phyloP scores from a whole-genome alignment of 2,888 invertebrate species.

The Salticus scenicus region DNA sequence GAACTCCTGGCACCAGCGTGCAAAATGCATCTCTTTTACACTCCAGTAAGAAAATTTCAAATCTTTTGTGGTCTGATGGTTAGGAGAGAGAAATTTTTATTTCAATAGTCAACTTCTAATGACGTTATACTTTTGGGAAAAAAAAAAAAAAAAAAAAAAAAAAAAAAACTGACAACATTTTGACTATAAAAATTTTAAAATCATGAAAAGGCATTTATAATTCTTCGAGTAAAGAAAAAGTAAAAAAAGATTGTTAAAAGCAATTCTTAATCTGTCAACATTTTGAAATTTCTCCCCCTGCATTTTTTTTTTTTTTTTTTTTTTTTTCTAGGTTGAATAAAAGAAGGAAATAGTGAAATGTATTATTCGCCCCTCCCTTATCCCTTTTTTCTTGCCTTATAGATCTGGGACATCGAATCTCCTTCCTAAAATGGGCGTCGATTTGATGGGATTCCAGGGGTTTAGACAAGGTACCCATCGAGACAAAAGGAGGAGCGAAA shows the following conservation, averaged over 20 bases:
- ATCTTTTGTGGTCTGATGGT: too few species aligned
- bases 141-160: too few species aligned
- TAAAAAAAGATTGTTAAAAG: not conserved
- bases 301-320: not conserved
- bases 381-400: not conserved
- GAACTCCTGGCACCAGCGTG: too few species aligned
- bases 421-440: constrained; percentile 51
- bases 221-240: not conserved
- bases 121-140: too few species aligned
- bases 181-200: too few species aligned
- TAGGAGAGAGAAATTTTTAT: too few species aligned
- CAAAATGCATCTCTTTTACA: too few species aligned
- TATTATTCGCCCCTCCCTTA: too few species aligned
- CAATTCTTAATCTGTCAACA: not conserved
- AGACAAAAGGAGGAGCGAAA: constrained; percentile 30
- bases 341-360: not conserved
- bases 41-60: too few species aligned
- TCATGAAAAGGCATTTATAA: not conserved
- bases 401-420: not conserved
- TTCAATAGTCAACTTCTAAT: too few species aligned
- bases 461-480: constrained; percentile 9
- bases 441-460: constrained; percentile 61
- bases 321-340: too few species aligned
- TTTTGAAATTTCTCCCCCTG: not conserved
- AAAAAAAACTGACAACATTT: too few species aligned